Conservation (phyloP, 2,888 invertebrate genomes). For the Lithophane leautieri region DNA sequence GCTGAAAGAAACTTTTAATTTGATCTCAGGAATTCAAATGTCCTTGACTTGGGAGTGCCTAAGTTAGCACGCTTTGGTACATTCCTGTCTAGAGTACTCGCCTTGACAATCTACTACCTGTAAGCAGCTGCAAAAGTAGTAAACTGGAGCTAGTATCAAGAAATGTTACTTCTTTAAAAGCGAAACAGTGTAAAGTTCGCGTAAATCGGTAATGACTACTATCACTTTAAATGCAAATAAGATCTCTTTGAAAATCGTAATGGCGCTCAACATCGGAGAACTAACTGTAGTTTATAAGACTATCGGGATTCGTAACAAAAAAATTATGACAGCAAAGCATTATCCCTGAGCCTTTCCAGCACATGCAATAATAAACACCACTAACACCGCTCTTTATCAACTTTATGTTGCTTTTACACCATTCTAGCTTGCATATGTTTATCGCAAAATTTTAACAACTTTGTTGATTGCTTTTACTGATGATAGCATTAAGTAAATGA, state of each 20-base stretch:
- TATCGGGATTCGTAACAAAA: not conserved
- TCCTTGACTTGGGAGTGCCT: slow-evolving; percentile 68
- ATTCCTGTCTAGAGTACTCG: slow-evolving; percentile 65
- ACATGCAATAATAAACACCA: slow-evolving; percentile 21
- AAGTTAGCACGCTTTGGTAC: slow-evolving; percentile 70
- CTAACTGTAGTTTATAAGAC: not conserved
- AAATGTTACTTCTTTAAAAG: slow-evolving; percentile 3
- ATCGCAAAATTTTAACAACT: slow-evolving; percentile 24
- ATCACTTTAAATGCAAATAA: slow-evolving; percentile 18
- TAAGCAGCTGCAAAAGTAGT: slow-evolving; percentile 24
- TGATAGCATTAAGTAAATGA: slow-evolving; percentile 27
- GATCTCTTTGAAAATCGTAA: slow-evolving; percentile 1
- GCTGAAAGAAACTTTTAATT: slow-evolving; percentile 73
- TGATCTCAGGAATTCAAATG: slow-evolving; percentile 71
- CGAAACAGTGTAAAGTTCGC: slow-evolving; percentile 1
- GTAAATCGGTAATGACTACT: slow-evolving; percentile 11
- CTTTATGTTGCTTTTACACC: slow-evolving; percentile 5
- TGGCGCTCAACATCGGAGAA: not conserved
- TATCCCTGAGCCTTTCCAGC: slow-evolving; percentile 15
- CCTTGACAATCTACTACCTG: slow-evolving; percentile 41
- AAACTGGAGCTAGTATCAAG: slow-evolving; percentile 9
- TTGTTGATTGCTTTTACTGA: slow-evolving; percentile 12
- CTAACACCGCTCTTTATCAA: slow-evolving; percentile 17
- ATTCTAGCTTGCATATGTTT: slow-evolving; percentile 7
- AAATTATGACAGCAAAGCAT: slow-evolving; percentile 2